Evolutionary conservation across 2,888 invertebrate species (phyloP).

Genomic region (Epirrita christyi): DNA sequence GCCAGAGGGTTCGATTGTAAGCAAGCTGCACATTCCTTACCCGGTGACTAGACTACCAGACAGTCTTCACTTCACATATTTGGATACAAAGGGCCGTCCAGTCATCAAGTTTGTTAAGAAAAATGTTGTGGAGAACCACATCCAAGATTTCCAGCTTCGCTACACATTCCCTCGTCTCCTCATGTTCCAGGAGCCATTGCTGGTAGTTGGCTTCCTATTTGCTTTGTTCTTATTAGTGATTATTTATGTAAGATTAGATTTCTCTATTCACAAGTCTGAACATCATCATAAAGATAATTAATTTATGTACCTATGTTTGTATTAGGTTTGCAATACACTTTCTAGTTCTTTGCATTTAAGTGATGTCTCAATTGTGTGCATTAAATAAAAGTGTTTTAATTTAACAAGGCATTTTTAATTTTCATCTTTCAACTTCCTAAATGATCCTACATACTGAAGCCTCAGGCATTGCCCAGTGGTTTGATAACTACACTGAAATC

Average conservation of each 20-base stretch:
- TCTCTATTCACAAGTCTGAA: slow-evolving; percentile 93
- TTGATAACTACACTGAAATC: too few relatives aligned
- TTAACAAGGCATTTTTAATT: slow-evolving; percentile 37
- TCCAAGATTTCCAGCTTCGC: slow-evolving; percentile 95
- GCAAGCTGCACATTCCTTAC: slow-evolving; percentile 93
- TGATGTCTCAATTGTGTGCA: slow-evolving; percentile 53
- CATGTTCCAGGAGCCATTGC: slow-evolving; percentile 96
- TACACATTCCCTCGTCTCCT: slow-evolving; percentile 94
- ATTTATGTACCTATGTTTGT: slow-evolving; percentile 27
- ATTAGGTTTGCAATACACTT: slow-evolving; percentile 46
- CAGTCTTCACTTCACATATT: slow-evolving; percentile 94
- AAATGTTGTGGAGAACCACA: slow-evolving; percentile 98
- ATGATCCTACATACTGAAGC: too few relatives aligned
- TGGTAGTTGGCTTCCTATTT: slow-evolving; percentile 95
- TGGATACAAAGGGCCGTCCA: slow-evolving; percentile 97
- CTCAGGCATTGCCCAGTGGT: too few relatives aligned
- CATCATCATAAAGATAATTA: slow-evolving; percentile 82
- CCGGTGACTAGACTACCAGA: slow-evolving; percentile 90
- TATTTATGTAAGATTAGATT: slow-evolving; percentile 97
- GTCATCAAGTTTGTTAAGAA: slow-evolving; percentile 92
- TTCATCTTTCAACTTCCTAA: not conserved
- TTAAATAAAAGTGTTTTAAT: slow-evolving; percentile 57
- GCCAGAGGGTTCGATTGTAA: slow-evolving; percentile 95
- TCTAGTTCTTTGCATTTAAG: slow-evolving; percentile 61
- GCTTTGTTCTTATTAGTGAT: slow-evolving; percentile 96